Evolutionary conservation across 2,797 vertebrate genomes (phyloP), one percentile per base, ranked within the genome.

Genomic region (Clamator glandarius): DNA sequence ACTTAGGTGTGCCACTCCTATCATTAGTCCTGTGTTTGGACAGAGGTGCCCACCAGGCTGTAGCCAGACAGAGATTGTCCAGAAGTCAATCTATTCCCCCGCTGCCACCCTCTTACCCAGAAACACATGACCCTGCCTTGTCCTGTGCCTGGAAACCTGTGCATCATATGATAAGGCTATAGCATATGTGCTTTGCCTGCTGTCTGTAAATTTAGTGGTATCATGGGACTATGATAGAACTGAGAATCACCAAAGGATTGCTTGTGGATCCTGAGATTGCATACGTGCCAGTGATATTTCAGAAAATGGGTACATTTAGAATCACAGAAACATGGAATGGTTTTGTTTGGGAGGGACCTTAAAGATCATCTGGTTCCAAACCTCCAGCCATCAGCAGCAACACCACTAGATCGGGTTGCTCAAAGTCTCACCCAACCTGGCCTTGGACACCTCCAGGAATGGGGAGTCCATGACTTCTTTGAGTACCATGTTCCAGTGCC

Each of bases 41-140:
- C 33, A 66, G 17, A 41, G n/a, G 23, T 84, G 16, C 15, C 29
- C 29, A 54, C 35, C 44, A 58, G 50, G 8, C 46, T 64, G 44
- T 72, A 44, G 15, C 24, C 19, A 31, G 20, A 28, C 39, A 18
- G 25, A 55, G 42, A 62, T 73, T 73, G 54, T 55, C 25, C 50
- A 77, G 72, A 42, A 64, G 52, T 19, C 54, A 85, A 5, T 28
- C 17, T 11, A 1, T 11, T 68, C 16, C 20, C 5, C 21, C 12
- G 75, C 26, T 84, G 54, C 33, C 33, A 12, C n/a, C 25, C 5
- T 61, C 4, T 84, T 87, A 84, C 52, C 44, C 67, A 91, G 82
- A 88, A 28, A 28, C 5, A 15, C 0, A 0, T 48, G 66, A 21
- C 35, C 14, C 12, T 68, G 28, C 13, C 17, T 52, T 57, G 25